phyloP scores from a whole-genome alignment of 2,888 invertebrate genomes.

The Trissoscelio sp. region DNA sequence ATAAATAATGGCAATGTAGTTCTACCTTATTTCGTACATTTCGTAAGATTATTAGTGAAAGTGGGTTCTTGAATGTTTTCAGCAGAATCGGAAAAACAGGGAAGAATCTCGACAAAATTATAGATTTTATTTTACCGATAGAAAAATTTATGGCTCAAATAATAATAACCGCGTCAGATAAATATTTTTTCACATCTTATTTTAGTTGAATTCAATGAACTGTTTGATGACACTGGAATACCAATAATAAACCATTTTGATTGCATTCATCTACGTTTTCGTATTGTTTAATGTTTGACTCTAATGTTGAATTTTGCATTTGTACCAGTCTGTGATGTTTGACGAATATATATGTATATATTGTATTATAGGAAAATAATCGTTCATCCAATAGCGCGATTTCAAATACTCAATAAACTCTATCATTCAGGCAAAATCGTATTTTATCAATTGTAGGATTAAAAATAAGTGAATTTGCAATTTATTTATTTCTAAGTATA shows the following conservation, averaged over 20 bases:
- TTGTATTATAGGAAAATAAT: slow-evolving; percentile 6
- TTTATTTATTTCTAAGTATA: too few species aligned
- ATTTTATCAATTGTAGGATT: too few species aligned
- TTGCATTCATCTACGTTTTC: neutral
- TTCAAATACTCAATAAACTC: neutral
- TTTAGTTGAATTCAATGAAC: neutral
- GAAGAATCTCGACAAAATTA: neutral
- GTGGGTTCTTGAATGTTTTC: neutral
- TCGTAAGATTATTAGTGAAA: slow-evolving; percentile 6
- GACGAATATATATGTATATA: neutral
- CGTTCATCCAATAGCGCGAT: neutral
- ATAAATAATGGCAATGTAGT: slow-evolving; percentile 20
- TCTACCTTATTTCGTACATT: slow-evolving; percentile 14
- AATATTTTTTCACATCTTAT: neutral
- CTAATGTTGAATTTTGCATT: neutral
- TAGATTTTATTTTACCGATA: slow-evolving; percentile 1
- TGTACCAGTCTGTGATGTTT: neutral
- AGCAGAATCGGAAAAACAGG: neutral
- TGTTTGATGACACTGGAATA: neutral
- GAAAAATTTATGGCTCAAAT: neutral
- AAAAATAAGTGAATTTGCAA: too few species aligned
- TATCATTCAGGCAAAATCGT: too few species aligned
- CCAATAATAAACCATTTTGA: neutral
- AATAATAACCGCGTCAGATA: neutral
- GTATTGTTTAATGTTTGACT: neutral